A percentile compares a stretch with the other conserved stretches of the same genome.
Conservation (phyloP, 2,797 vertebrate species). For the Lutjanus argentimaculatus region DNA sequence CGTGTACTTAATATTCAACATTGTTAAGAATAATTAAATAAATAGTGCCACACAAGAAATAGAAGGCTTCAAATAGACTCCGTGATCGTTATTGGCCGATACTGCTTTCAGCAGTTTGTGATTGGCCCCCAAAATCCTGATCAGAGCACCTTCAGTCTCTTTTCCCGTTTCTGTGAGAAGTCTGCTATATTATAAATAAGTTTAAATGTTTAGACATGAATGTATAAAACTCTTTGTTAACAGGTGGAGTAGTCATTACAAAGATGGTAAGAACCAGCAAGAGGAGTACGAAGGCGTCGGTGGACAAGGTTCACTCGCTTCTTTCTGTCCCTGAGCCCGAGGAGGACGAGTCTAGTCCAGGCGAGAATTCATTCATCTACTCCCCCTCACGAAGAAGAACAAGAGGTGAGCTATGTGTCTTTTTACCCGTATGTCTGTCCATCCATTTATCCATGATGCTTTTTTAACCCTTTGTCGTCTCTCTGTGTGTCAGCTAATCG, state of each 20-base stretch:
- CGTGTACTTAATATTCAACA: too few species aligned
- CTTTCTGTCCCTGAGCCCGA: constrained; percentile 60
- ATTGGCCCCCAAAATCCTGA: too few species aligned
- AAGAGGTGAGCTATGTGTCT: constrained; percentile 67
- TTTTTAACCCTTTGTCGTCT: constrained; percentile 30
- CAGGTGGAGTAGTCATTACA: constrained; percentile 54
- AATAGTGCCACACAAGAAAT: too few species aligned
- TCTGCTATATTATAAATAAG: neutral
- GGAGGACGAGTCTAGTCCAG: constrained; percentile 60
- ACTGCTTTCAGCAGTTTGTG: too few species aligned
- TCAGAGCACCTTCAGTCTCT: too few species aligned
- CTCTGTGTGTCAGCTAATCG: constrained; percentile 79
- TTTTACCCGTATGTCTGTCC: neutral
- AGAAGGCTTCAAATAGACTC: too few species aligned
- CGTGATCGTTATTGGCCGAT: too few species aligned
- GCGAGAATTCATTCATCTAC: constrained; percentile 84
- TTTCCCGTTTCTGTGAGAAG: neutral
- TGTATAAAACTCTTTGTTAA: neutral
- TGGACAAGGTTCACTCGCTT: constrained; percentile 25
- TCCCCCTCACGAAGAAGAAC: constrained; percentile 85
- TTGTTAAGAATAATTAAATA: too few species aligned
- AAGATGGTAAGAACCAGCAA: constrained; percentile 70
- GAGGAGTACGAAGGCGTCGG: constrained; percentile 52
- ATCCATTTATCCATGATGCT: neutral
- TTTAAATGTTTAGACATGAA: neutral